Conservation (phyloP, 2,888 invertebrate species). For the Tachina grossa region DNA sequence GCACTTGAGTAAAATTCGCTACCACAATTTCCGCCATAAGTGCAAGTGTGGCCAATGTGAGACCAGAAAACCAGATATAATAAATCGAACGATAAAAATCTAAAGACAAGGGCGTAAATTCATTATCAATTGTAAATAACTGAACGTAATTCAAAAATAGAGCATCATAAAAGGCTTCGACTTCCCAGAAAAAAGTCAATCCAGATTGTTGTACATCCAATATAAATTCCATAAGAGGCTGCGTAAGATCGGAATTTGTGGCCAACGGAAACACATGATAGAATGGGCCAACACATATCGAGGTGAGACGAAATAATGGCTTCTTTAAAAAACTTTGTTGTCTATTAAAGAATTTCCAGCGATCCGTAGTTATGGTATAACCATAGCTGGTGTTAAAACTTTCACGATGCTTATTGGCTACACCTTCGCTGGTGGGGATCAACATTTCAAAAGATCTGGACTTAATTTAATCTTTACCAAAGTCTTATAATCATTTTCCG, state of each 20-base stretch:
- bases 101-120: slow-evolving; percentile 73
- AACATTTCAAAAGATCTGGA: slow-evolving; percentile 69
- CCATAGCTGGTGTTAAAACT: slow-evolving; percentile 75
- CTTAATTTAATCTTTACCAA: slow-evolving; percentile 66
- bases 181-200: slow-evolving; percentile 73
- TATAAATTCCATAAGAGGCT: slow-evolving; percentile 74
- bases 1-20: slow-evolving; percentile 59
- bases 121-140: slow-evolving; percentile 64
- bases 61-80: slow-evolving; percentile 74
- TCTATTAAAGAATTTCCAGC: slow-evolving; percentile 76
- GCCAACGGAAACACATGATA: slow-evolving; percentile 77
- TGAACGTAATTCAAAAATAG: slow-evolving; percentile 71
- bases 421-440: slow-evolving; percentile 54
- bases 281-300: slow-evolving; percentile 77
- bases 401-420: slow-evolving; percentile 73
- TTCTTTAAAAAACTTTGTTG: slow-evolving; percentile 74
- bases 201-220: slow-evolving; percentile 75
- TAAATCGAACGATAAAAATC: slow-evolving; percentile 74
- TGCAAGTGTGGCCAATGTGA: slow-evolving; percentile 64
- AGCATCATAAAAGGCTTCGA: slow-evolving; percentile 75
- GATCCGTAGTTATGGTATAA: slow-evolving; percentile 76
- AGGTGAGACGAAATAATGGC: slow-evolving; percentile 76
- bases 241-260: slow-evolving; percentile 75
- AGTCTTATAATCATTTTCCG: slow-evolving; percentile 72
- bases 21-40: slow-evolving; percentile 72